Base-by-base conservation (phyloP, 2,888 invertebrate genomes). In the Monoplex corrugatus region DNA sequence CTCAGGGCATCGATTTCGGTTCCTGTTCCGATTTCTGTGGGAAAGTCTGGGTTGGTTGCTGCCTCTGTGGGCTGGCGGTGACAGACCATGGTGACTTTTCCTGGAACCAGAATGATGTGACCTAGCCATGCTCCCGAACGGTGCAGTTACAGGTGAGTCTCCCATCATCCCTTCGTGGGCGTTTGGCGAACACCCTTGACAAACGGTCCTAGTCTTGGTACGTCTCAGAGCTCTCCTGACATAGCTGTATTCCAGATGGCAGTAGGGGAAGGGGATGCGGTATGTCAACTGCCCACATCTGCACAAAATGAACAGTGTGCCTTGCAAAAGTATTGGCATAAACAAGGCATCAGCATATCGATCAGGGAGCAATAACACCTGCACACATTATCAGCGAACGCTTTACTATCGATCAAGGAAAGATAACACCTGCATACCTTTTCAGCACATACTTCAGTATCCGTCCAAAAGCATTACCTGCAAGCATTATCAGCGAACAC, bases 251-350 rank as follows among this genome's bases (percentile, higher is more conserved):
- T 87, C 89, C 23, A 93, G 88, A 57, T 92, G 89, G 86, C 93
- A 93, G 78, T 90, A 89, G 6, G 95, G 95, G 75, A 92, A 93
- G 1, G 93, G 94, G 68, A 95, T 93, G 90, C 93, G 94, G 78
- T 93, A 92, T 0, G 94, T 92, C 16, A 94, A 89, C 23, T 91
- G 88, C 16, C 95, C 95, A 91, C 95, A 95, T 88, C 95, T 95
- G 91, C 13, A 91, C 80, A n/a, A n/a, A n/a, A n/a, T n/a, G n/a
- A n/a, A n/a, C n/a, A n/a, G n/a, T n/a, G n/a, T n/a, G n/a, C n/a
- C n/a, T n/a, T n/a, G n/a, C n/a, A n/a, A n/a, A n/a, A n/a, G n/a
- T n/a, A n/a, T n/a, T n/a, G n/a, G n/a, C n/a, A n/a, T n/a, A n/a
- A n/a, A n/a, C n/a, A n/a, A n/a, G n/a, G n/a, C n/a, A n/a, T n/a